phyloP scores from a whole-genome alignment of 2,797 vertebrate species.

The Caiman crocodilus region DNA sequence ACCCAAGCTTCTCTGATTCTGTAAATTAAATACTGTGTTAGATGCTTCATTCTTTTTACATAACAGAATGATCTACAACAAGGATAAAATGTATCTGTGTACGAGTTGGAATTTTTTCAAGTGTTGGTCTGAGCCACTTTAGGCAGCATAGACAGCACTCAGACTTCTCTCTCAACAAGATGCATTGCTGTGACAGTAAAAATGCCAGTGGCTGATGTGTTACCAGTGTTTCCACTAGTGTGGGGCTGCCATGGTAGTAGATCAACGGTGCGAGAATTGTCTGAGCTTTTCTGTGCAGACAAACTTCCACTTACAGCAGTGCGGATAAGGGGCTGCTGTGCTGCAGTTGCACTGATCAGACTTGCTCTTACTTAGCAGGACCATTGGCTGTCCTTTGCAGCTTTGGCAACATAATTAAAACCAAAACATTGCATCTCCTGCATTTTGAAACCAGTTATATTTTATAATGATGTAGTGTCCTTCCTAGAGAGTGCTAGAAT shows the following conservation, averaged over 20 bases:
- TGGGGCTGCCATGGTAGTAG: not conserved
- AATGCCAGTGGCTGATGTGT: not conserved
- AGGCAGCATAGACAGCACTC: not conserved
- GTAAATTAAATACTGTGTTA: too few species aligned
- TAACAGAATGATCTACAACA: too few species aligned
- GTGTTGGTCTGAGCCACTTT: too few species aligned
- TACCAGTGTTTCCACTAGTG: not conserved
- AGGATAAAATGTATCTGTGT: too few species aligned
- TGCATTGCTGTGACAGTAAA: rapidly evolving
- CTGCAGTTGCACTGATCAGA: not conserved
- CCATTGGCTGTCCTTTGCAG: not conserved
- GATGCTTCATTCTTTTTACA: too few species aligned
- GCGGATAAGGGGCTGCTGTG: not conserved
- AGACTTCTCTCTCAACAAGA: not conserved
- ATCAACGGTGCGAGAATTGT: not conserved
- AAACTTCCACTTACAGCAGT: not conserved
- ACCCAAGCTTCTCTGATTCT: too few species aligned
- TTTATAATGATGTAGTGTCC: not conserved
- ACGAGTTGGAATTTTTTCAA: too few species aligned
- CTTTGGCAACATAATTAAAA: not conserved
- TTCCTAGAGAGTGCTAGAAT: too few species aligned
- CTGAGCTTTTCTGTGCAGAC: not conserved
- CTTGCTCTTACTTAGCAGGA: not conserved
- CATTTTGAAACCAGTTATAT: rapidly evolving
- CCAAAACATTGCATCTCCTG: not conserved